phyloP scores from a whole-genome alignment of 2,888 invertebrate species.

The Epinotia ramella region DNA sequence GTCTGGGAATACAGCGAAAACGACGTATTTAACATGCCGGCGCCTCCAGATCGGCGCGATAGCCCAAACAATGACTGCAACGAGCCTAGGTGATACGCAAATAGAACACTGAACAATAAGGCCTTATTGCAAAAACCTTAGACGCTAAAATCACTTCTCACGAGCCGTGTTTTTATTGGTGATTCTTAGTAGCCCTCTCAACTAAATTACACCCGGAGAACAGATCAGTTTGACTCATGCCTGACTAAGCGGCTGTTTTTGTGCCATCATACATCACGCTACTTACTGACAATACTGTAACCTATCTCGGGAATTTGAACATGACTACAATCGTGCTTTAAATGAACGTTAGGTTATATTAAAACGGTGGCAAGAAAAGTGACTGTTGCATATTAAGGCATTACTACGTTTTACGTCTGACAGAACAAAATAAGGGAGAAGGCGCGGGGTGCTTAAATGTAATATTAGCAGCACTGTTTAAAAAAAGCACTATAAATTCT shows the following conservation, averaged over 20 bases:
- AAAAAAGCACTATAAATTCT: neutral
- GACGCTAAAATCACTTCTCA: slow-evolving; percentile 61
- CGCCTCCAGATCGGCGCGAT: slow-evolving; percentile 74
- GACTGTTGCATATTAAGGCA: neutral
- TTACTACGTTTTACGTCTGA: neutral
- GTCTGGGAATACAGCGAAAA: slow-evolving; percentile 78
- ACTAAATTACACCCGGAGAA: slow-evolving; percentile 59
- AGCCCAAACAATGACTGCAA: slow-evolving; percentile 78
- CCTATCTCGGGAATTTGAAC: slow-evolving; percentile 56
- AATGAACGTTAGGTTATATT: neutral
- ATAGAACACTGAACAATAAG: slow-evolving; percentile 63
- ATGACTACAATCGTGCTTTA: slow-evolving; percentile 5
- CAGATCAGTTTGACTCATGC: slow-evolving; percentile 72
- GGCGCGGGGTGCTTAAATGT: neutral
- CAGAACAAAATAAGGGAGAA: neutral
- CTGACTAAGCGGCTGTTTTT: slow-evolving; percentile 74
- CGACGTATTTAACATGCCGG: slow-evolving; percentile 70
- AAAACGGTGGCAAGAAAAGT: neutral
- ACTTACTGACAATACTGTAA: slow-evolving; percentile 61
- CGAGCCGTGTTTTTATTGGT: slow-evolving; percentile 60
- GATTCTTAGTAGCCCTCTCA: slow-evolving; percentile 66
- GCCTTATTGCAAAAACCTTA: slow-evolving; percentile 63
- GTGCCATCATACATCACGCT: slow-evolving; percentile 53
- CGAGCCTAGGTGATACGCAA: slow-evolving; percentile 67
- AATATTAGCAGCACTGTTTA: neutral